Evolutionary conservation across 92 coral and sea anemone species (phyloP).

Genomic region (Porites divaricata): DNA sequence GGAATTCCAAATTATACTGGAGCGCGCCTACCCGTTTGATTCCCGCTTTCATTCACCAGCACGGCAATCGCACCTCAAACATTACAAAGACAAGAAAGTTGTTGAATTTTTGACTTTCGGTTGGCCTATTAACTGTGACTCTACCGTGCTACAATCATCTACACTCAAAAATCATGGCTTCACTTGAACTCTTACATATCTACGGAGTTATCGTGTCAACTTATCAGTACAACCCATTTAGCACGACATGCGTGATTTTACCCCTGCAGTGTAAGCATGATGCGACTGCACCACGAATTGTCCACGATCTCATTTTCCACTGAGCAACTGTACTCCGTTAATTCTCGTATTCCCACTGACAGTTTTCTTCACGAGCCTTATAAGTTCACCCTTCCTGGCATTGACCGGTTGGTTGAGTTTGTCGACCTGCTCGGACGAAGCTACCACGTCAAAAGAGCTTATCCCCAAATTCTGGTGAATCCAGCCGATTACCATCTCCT

Average conservation of each 20-base stretch:
- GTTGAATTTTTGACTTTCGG: constrained; percentile 42
- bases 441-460: constrained; percentile 48
- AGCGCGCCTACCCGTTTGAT: constrained; percentile 29
- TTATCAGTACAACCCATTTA: constrained; percentile 40
- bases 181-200: constrained; percentile 32
- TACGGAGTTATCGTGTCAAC: constrained; percentile 35
- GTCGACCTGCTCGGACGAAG: constrained; percentile 31
- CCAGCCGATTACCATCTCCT: too few relatives aligned
- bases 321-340: too few relatives aligned
- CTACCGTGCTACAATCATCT: background rate
- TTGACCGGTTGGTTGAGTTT: constrained; percentile 42
- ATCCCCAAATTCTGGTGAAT: constrained; percentile 40
- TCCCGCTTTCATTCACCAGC: constrained; percentile 3
- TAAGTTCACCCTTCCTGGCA: constrained; percentile 43
- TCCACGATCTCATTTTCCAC: too few relatives aligned
- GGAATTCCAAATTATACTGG: constrained; percentile 23
- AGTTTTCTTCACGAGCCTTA: constrained; percentile 41
- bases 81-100: constrained; percentile 40
- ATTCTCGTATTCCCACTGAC: constrained; percentile 56
- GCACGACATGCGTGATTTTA: constrained; percentile 44
- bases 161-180: constrained; percentile 41
- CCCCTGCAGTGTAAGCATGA: constrained; percentile 52
- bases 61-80: constrained; percentile 41
- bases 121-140: constrained; percentile 45
- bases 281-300: constrained; percentile 42